phyloP scores from a whole-genome alignment of 2,888 invertebrate genomes.

The Geophilus truncorum region DNA sequence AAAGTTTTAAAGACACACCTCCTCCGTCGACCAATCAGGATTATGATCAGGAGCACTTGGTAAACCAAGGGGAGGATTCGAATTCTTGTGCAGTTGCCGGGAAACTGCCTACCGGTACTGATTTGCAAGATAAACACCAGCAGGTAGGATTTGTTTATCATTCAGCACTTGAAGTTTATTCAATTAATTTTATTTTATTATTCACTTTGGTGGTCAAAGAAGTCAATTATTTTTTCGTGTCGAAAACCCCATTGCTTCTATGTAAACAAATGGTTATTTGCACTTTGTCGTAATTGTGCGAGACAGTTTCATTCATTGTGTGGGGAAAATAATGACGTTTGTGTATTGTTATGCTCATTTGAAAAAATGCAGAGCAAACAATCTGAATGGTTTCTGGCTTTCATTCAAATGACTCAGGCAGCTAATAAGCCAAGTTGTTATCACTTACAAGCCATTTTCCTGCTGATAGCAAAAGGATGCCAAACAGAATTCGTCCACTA shows the following conservation, averaged over 20 bases:
- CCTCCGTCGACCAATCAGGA: conserved; percentile 22
- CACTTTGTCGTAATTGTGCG: neutral
- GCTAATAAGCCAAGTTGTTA: neutral
- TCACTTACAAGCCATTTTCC: conserved; percentile 1
- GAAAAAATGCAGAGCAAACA: neutral
- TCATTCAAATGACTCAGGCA: conserved; percentile 1
- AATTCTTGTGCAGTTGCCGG: neutral
- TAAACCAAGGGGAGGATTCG: neutral
- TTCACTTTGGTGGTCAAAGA: too few relatives aligned
- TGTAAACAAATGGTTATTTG: neutral
- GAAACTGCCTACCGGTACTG: neutral
- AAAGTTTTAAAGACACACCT: neutral
- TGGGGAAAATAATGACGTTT: neutral
- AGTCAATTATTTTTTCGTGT: neutral
- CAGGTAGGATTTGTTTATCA: neutral
- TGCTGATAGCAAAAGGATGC: conserved; percentile 22
- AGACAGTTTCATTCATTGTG: neutral
- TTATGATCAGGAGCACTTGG: neutral
- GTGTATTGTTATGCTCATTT: neutral
- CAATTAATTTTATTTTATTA: too few relatives aligned
- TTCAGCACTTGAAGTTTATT: neutral
- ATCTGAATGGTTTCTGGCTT: conserved; percentile 14
- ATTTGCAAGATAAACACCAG: neutral
- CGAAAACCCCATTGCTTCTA: neutral
- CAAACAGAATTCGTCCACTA: neutral